These are phyloP conservation scores for Lepidochrysops patricia DNA, from an alignment of 2,888 invertebrate species.

Conservation along the genomic window DNA sequence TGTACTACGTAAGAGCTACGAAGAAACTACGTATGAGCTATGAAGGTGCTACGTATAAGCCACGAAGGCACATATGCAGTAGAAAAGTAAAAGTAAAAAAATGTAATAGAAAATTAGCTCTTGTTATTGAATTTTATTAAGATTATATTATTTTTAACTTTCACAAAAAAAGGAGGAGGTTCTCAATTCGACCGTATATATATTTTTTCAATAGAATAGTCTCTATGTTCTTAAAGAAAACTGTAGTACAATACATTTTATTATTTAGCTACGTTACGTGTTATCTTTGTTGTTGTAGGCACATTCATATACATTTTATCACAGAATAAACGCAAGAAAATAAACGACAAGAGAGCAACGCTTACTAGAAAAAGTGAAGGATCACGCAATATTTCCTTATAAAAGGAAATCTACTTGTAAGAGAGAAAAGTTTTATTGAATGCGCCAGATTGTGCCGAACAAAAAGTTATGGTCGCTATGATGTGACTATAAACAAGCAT, in stretches of 20 bases:
- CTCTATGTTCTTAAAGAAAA: neutral
- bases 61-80: too few species aligned
- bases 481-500: slow-evolving; percentile 7
- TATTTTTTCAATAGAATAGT: too few species aligned
- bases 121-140: too few species aligned
- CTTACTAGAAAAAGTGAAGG: neutral
- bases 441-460: slow-evolving; percentile 5
- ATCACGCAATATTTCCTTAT: slow-evolving; percentile 9
- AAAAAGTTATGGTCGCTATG: slow-evolving; percentile 6
- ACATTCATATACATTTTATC: neutral
- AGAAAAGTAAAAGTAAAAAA: too few species aligned
- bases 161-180: too few species aligned
- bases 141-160: too few species aligned
- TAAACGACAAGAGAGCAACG: neutral
- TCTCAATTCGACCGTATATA: too few species aligned
- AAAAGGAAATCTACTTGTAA: slow-evolving; percentile 5
- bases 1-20: too few species aligned
- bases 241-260: neutral
- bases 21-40: too few species aligned
- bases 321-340: slow-evolving; percentile 1
- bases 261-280: neutral
- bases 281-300: neutral
- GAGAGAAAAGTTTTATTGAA: slow-evolving; percentile 3
- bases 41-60: too few species aligned
- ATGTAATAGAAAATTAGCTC: too few species aligned